A percentile compares a stretch with the other conserved stretches of the same genome.
Conservation (phyloP, 2,888 invertebrate species). For the Acleris holmiana region DNA sequence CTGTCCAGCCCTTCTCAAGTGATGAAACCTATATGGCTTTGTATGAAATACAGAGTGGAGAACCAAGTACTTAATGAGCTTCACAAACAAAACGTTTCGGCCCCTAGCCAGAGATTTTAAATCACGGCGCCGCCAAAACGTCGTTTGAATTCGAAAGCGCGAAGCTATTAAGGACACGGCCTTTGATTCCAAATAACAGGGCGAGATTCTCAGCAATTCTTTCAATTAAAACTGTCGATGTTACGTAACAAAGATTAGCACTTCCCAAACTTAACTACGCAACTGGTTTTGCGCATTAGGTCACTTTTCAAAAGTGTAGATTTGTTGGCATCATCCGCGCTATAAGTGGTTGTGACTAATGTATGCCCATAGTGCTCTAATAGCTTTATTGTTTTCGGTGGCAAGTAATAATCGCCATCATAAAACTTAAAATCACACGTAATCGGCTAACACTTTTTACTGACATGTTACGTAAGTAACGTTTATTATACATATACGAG, state of each 20-base stretch:
- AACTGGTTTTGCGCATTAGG: conserved; percentile 34
- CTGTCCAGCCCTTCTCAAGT: no score
- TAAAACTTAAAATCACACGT: conserved; percentile 30
- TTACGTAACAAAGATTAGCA: conserved; percentile 17
- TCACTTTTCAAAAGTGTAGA: conserved; percentile 40
- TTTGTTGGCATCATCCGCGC: conserved; percentile 42
- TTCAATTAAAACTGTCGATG: conserved; percentile 23
- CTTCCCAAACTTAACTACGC: conserved; percentile 37
- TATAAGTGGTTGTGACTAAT: conserved; percentile 44
- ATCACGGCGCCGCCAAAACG: conserved; percentile 6
- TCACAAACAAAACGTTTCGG: no score
- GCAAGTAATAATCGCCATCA: conserved; percentile 31
- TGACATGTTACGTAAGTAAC: conserved; percentile 19
- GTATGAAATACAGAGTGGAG: no score
- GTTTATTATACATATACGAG: conserved; percentile 14
- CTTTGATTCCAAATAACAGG: conserved; percentile 32
- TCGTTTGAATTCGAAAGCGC: conserved; percentile 20
- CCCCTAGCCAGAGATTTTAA: conserved; percentile 1
- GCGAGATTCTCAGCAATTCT: conserved; percentile 20
- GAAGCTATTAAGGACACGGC: conserved; percentile 27
- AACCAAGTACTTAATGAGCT: no score
- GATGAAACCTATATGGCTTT: no score
- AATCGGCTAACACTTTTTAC: conserved; percentile 18
- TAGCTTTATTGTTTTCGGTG: conserved; percentile 29
- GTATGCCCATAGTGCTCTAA: conserved; percentile 26